Base-by-base conservation (phyloP, 2,113 vertebrate genomes). In the Dunckerocampus dactyliophorus region DNA sequence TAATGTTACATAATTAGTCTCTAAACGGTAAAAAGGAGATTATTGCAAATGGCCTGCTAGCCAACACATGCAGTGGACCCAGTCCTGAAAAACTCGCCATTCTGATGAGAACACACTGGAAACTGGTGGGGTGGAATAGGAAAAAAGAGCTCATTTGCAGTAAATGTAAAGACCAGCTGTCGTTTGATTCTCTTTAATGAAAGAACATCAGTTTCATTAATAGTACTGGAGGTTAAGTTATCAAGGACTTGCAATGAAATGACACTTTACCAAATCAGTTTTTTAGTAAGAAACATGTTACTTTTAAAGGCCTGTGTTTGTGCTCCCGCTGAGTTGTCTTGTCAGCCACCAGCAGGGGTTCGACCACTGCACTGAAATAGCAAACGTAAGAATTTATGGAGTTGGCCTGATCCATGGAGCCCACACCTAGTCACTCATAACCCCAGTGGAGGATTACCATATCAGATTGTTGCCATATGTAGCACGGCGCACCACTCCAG, bases 1-100 rank as follows among this genome's bases (percentile, higher is more conserved):
- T 91, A 91, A 89, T 88, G 88, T 90, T 92, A 90, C 87, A 88
- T 91, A 91, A 92, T 92, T 92, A 92, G 87, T 86, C 87, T 86
- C 87, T 91, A 92, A 92, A 90, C 76, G 86, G 84, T 90, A 89
- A 90, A 91, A 91, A 91, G 89, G 87, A 91, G 90, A 92, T 92
- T 91, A 91, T 89, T 88, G 86, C 89, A 88, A 89, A 90, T 88
- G 80, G 82, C 81, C 82, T 82, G 84, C 86, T 83, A 89, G 88
- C 86, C 87, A 83, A 86, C 85, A 88, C 88, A 88, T 87, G 87
- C 86, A 89, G 79, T 74, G 78, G 84, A 83, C 83, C 82, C 31
- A 72, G 52, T 86, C 85, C 87, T 83, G 21, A 59, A 81, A 84
- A 83, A 83, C 71, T 50, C 59, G 19, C 68, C 76, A 74, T 74